A percentile compares a stretch with the other conserved stretches of the same genome.
phyloP scores from a whole-genome alignment of 53 echinoderm and acorn worm species.

The Mesocentrotus franciscanus region DNA sequence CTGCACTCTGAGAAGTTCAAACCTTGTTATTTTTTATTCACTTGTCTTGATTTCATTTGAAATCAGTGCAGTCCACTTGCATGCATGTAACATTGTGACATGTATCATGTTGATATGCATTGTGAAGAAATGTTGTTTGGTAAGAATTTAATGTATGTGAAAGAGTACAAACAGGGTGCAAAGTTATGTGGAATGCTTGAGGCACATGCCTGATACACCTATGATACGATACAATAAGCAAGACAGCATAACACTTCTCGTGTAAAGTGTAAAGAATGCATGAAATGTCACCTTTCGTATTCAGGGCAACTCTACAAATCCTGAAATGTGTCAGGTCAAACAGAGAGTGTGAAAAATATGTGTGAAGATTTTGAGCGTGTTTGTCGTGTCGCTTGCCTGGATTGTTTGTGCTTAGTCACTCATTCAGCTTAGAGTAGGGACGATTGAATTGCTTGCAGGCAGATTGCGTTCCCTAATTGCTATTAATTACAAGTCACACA shows the following conservation, averaged over 20 bases:
- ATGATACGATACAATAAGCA: slow-evolving; percentile 22
- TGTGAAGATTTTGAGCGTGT: background rate
- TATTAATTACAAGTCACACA: slow-evolving; percentile 57
- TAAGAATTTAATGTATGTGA: slow-evolving; percentile 35
- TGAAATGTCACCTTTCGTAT: slow-evolving; percentile 47
- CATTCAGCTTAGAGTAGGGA: background rate
- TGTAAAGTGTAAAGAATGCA: background rate
- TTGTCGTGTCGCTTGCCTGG: background rate
- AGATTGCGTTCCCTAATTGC: slow-evolving; percentile 16
- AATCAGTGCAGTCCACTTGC: background rate
- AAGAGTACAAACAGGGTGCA: background rate
- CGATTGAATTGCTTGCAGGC: slow-evolving; percentile 10
- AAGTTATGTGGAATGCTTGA: slow-evolving; percentile 35
- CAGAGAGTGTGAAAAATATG: slow-evolving; percentile 19
- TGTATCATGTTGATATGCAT: background rate
- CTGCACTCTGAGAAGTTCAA: background rate
- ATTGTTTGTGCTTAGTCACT: slow-evolving; percentile 45
- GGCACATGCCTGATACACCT: slow-evolving; percentile 26
- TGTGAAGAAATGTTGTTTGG: slow-evolving; percentile 37
- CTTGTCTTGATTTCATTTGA: background rate
- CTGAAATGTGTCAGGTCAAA: slow-evolving; percentile 22
- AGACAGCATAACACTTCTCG: background rate
- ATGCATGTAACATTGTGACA: background rate
- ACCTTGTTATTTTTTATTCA: background rate
- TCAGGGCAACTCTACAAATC: background rate